These are phyloP conservation scores for Allobates femoralis DNA, from an alignment of 2,797 vertebrate species.

Conservation along the genomic window DNA sequence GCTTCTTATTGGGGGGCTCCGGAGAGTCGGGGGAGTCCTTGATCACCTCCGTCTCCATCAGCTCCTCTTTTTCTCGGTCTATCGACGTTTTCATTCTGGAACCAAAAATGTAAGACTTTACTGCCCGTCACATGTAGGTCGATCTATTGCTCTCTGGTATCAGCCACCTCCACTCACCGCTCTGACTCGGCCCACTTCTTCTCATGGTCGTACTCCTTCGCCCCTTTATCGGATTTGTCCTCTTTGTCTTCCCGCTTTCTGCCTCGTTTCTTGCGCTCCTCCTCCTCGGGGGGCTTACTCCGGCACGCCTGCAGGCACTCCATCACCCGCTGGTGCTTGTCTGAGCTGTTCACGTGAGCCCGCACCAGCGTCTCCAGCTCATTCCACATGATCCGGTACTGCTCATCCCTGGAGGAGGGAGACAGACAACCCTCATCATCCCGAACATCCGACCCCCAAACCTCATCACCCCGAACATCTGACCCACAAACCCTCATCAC, in stretches of 20 bases:
- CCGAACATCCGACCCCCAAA: too few relatives aligned
- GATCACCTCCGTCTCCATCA: conserved; percentile 89
- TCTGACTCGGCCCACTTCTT: conserved; percentile 94
- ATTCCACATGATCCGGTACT: conserved; percentile 99
- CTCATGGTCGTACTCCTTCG: conserved; percentile 88
- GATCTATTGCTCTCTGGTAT: not conserved
- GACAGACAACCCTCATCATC: too few relatives aligned
- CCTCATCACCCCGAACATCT: too few relatives aligned
- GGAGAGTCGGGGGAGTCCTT: conserved; percentile 98
- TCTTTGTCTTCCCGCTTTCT: conserved; percentile 96
- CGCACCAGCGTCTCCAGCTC: conserved; percentile 96
- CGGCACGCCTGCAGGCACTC: conserved; percentile 94
- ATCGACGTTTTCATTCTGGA: conserved; percentile 86
- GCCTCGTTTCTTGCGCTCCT: conserved; percentile 96
- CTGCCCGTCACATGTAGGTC: not conserved
- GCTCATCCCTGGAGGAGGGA: conserved; percentile 84
- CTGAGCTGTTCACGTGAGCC: conserved; percentile 87
- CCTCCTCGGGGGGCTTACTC: conserved; percentile 96
- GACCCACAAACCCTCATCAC: too few relatives aligned
- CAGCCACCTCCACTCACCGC: conserved; percentile 71
- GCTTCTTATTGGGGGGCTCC: conserved; percentile 96
- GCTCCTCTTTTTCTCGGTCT: conserved; percentile 91
- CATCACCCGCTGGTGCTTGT: conserved; percentile 91
- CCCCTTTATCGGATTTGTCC: conserved; percentile 88
- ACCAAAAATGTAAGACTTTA: not conserved